Evolutionary conservation across 1,140 invertebrate species (phyloP).

Genomic region (Saccostrea glomerata): DNA sequence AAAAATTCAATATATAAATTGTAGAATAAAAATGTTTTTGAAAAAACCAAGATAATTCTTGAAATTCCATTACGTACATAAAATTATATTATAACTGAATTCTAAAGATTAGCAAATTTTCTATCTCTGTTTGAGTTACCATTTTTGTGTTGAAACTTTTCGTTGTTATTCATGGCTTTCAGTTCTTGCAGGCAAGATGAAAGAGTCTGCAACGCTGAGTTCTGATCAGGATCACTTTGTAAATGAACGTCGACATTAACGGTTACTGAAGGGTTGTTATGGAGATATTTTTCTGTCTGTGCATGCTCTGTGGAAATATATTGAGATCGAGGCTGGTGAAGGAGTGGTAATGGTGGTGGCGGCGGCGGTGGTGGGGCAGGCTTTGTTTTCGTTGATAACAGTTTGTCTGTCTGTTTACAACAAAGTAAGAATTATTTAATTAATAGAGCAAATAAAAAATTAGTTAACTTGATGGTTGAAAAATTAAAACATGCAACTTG

Average conservation of each 20-base stretch:
- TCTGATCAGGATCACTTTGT: not conserved
- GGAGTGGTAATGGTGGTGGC: not conserved
- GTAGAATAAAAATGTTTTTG: too few species aligned
- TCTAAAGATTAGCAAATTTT: too few species aligned
- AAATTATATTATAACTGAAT: too few species aligned
- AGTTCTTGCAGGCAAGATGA: not conserved
- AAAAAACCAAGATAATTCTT: too few species aligned
- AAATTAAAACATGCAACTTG: too few species aligned
- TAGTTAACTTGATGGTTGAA: too few species aligned
- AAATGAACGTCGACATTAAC: slow-evolving; percentile 13
- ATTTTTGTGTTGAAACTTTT: not conserved
- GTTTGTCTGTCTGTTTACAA: not conserved
- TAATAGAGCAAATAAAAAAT: not conserved
- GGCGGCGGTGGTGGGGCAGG: not conserved
- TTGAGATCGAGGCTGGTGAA: not conserved
- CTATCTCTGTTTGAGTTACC: too few species aligned
- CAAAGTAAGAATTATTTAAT: not conserved
- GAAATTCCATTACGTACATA: too few species aligned
- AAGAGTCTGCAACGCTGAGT: not conserved
- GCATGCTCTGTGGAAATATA: not conserved
- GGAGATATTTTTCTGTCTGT: not conserved
- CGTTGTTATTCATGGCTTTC: not conserved
- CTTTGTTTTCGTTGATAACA: not conserved
- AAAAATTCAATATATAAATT: too few species aligned
- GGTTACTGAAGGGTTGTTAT: not conserved